Evolutionary conservation across 2,888 invertebrate species (phyloP).

Genomic region (Patella pellucida): DNA sequence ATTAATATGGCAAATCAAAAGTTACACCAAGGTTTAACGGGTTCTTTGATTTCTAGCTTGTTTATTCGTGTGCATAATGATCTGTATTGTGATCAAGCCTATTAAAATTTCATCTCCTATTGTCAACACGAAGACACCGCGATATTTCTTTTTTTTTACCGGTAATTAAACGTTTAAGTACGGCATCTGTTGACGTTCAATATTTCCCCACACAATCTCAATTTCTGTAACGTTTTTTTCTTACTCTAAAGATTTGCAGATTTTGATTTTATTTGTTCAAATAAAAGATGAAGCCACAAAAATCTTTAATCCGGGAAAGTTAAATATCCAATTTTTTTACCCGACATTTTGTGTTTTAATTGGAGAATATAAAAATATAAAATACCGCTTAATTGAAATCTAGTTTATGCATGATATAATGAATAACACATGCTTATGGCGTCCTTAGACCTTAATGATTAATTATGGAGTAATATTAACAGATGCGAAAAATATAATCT

Average conservation of each 20-base stretch:
- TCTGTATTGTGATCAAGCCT: slow-evolving; percentile 5
- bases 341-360: too few species aligned
- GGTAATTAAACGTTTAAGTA: slow-evolving; percentile 9
- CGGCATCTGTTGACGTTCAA: slow-evolving; percentile 1
- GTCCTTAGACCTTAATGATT: too few species aligned
- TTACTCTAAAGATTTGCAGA: slow-evolving; percentile 5
- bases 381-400: too few species aligned
- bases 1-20: slow-evolving; percentile 11
- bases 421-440: too few species aligned
- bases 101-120: slow-evolving; percentile 9
- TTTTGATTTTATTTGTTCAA: slow-evolving; percentile 10
- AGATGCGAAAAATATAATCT: too few species aligned
- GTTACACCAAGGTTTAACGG: background rate
- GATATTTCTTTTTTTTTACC: background rate
- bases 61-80: slow-evolving; percentile 2
- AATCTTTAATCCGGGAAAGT: background rate
- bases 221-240: slow-evolving; percentile 4
- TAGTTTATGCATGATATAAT: too few species aligned
- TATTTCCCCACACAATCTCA: slow-evolving; percentile 12
- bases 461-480: too few species aligned
- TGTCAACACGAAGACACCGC: background rate
- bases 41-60: slow-evolving; percentile 7
- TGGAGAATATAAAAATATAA: too few species aligned
- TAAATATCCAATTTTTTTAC: too few species aligned
- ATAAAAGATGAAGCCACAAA: slow-evolving; percentile 9